phyloP scores from a whole-genome alignment of 1,140 invertebrate genomes.

The Euwallacea similis region DNA sequence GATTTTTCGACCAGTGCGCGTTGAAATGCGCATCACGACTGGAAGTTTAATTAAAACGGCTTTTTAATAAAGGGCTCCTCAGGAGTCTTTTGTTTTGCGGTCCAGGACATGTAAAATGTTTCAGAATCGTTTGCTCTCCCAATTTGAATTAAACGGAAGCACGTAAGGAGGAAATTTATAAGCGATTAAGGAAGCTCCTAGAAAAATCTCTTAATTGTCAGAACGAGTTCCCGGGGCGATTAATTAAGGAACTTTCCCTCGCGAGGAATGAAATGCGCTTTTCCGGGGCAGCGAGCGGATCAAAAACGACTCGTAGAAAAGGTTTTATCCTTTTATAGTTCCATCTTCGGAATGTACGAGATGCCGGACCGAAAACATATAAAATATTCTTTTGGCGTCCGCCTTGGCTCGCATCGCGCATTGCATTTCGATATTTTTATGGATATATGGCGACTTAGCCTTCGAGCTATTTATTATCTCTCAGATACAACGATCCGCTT shows the following conservation, averaged over 20 bases:
- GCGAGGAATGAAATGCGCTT: not conserved
- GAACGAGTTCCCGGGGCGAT: not conserved
- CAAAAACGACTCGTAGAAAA: not conserved
- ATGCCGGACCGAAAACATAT: slow-evolving; percentile 21
- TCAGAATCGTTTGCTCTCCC: not conserved
- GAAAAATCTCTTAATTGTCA: not conserved
- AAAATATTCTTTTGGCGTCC: slow-evolving; percentile 23
- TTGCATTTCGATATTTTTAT: slow-evolving; percentile 29
- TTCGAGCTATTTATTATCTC: slow-evolving; percentile 16
- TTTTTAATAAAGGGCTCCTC: not conserved
- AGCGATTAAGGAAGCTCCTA: not conserved
- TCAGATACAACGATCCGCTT: slow-evolving; percentile 12
- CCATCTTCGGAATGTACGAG: slow-evolving; percentile 17
- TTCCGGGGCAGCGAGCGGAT: not conserved
- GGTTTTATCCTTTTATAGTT: slow-evolving; percentile 17
- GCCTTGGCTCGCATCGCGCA: slow-evolving; percentile 3
- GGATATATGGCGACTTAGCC: slow-evolving; percentile 20
- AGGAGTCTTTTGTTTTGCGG: not conserved
- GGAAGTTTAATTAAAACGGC: slow-evolving; percentile 5
- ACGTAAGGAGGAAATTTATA: slow-evolving; percentile 1
- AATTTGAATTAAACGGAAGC: not conserved
- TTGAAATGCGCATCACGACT: slow-evolving; percentile 4
- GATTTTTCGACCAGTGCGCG: slow-evolving; percentile 4
- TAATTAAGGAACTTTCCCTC: not conserved
- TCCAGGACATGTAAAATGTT: not conserved